phyloP scores from a whole-genome alignment of 2,113 vertebrate genomes.

The Triplophysa siluroides region DNA sequence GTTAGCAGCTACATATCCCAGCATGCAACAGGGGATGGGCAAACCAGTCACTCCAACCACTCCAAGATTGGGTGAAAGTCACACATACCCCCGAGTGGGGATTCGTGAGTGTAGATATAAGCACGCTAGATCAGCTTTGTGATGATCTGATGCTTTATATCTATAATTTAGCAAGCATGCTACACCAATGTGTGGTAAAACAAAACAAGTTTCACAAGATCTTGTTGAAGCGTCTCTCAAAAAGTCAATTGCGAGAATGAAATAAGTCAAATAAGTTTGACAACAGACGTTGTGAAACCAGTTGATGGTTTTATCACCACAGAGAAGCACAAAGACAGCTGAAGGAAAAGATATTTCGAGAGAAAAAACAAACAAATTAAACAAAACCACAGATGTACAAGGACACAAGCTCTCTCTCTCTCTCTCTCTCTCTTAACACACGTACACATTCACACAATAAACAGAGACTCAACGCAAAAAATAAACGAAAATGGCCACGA shows the following conservation, averaged over 20 bases:
- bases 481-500: slow-evolving; percentile 56
- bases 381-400: slow-evolving; percentile 8
- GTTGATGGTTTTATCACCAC: slow-evolving; percentile 35
- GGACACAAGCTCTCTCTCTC: slow-evolving; percentile 15
- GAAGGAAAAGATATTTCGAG: slow-evolving; percentile 24
- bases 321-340: slow-evolving; percentile 20
- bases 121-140: slow-evolving; percentile 3
- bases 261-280: slow-evolving; percentile 31
- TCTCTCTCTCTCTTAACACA: slow-evolving; percentile 6
- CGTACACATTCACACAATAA: slow-evolving; percentile 40
- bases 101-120: slow-evolving; percentile 16
- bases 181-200: neutral
- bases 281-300: slow-evolving; percentile 61
- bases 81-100: slow-evolving; percentile 43
- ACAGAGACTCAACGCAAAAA: slow-evolving; percentile 42
- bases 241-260: neutral
- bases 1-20: slow-evolving; percentile 65
- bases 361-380: neutral
- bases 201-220: slow-evolving; percentile 39
- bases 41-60: slow-evolving; percentile 40
- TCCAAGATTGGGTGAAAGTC: slow-evolving; percentile 41
- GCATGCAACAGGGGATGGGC: slow-evolving; percentile 67
- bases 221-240: too few species aligned
- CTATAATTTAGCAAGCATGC: slow-evolving; percentile 24
- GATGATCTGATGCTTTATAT: slow-evolving; percentile 44